Base-by-base conservation (phyloP, 2,888 invertebrate genomes). In the Leistus spinibarbis region DNA sequence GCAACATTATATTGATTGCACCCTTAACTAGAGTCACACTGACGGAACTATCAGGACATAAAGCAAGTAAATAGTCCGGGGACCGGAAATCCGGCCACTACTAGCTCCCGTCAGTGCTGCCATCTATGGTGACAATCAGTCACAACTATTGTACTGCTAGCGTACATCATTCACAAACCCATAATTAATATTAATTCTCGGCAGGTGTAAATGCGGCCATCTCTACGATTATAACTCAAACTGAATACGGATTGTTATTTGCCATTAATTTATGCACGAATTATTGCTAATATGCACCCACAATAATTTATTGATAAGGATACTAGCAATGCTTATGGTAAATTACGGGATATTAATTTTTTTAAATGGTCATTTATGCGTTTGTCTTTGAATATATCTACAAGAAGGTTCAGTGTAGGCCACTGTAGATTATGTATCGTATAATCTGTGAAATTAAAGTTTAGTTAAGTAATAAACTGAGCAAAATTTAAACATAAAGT, bases 181-280 rank as follows among this genome's bases (percentile, higher is more conserved):
- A 65, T 65, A 71, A 71, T 71, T 71, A 71, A 71, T 71, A 71
- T 71, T 65, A 71, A 71, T 71, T 71, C 65, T 54, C 54, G 65
- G 54, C 71, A 71, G 65, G 71, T 71, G 71, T 71, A 71, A 71
- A 71, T 71, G 71, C 27, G 64, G 19, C 13, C 23, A 40, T 40
- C 7, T 40, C 40, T 10, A 40, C n/a, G n/a, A n/a, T n/a, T n/a
- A n/a, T n/a, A n/a, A n/a, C n/a, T n/a, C n/a, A n/a, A n/a, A n/a
- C n/a, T n/a, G n/a, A n/a, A n/a, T n/a, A n/a, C n/a, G n/a, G n/a
- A 40, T 40, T 40, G 13, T 40, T 40, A 40, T 40, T 40, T 13
- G 4, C 10, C 40, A 40, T 40, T 13, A 40, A 40, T 40, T 40
- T 40, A 40, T 40, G 40, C 40, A n/a, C n/a, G n/a, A n/a, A n/a